Evolutionary conservation across 2,797 vertebrate genomes (phyloP), one percentile per base, ranked within the genome.

Genomic region (Lophotriccus pileatus): DNA sequence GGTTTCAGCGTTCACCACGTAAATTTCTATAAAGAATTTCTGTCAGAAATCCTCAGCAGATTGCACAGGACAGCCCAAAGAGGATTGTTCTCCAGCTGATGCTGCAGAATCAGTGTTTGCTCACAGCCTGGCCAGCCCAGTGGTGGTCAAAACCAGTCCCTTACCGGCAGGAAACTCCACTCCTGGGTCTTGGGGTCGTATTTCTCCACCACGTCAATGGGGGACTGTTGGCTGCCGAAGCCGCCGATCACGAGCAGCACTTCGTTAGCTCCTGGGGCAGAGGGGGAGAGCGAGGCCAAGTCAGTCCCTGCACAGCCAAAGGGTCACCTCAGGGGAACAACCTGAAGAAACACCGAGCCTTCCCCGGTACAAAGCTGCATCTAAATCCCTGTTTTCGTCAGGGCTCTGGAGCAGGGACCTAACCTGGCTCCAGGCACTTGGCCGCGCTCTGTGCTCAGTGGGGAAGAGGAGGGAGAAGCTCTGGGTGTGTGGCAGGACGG

Each of bases 131-230:
- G 12, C 23, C 73, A 43, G 59, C 39, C 32, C 74, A 36, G 30
- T 4, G 43, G 25, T 30, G 58, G 28, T 49, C 60, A 84, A 55
- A 69, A 80, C 13, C 2, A 27, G 52, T 22, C 78, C 98, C 99
- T 98, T 96, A 99, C 99, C 36, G 99, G 99, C 77, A 99, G 97
- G 95, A 99, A 99, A 96, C 98, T 99, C 99, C 99, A 99, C 91
- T 99, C 99, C 95, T 99, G 99, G 46, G 99, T 99, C 98, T 99
- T 99, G 4, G 99, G 99, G 95, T 99, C 99, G 11, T 99, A 99
- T 95, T 99, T 99, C 96, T 99, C 99, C 52, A 99, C 99, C 36
- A 99, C 98, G 8, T 99, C 99, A 25, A 99, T 99, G 25, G 99
- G 99, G 25, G 99, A 99, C 76, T 99, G 99, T 84, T 99, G 99